Base-by-base conservation (phyloP, 2,113 vertebrate species). In the Istiophorus platypterus region DNA sequence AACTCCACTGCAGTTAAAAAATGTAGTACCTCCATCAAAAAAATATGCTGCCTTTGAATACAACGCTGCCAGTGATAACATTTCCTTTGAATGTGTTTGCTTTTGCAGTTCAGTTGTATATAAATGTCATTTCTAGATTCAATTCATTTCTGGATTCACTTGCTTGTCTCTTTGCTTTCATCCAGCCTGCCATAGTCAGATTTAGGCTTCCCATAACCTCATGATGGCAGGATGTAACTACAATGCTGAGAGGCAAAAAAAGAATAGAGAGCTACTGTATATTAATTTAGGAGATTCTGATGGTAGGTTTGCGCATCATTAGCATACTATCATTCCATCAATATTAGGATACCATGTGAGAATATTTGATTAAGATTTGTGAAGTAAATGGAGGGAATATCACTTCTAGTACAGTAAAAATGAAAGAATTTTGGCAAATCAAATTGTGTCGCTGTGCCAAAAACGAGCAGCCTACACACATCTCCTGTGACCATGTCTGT, bases 381-480 rank as follows among this genome's bases (percentile, higher is more conserved):
- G n/a, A n/a, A n/a, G n/a, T n/a, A 72, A 58, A 66, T 42, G 20
- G 41, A 62, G 34, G 59, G 45, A 73, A 63, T 2, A 83, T 73
- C 41, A 77, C 51, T 57, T 76, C 64, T 47, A 56, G 61, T 31
- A 64, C 72, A 42, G 49, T 29, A 70, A 54, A 26, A 52, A 45
- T 63, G 5, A 72, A 62, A 57, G 17, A 54, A 34, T 20, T 54
- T 76, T 86, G 72, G 67, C 77, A 81, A 68, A 76, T 26, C 45
- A 29, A 74, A 64, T 15, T 15, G 45, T 49, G 10, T 63, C 15
- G 59, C 34, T 63, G 41, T 63, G 68, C 82, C 80, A 88, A 65
- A 85, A 85, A 18, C 24, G n/a, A 84, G 71, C 80, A 79, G 78
- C 76, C 57, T 79, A 58, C 68, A 80, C 75, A 80, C 68, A 77